These are phyloP conservation scores for Caerostris darwini DNA, from an alignment of 1,140 invertebrate species.

Conservation along the genomic window DNA sequence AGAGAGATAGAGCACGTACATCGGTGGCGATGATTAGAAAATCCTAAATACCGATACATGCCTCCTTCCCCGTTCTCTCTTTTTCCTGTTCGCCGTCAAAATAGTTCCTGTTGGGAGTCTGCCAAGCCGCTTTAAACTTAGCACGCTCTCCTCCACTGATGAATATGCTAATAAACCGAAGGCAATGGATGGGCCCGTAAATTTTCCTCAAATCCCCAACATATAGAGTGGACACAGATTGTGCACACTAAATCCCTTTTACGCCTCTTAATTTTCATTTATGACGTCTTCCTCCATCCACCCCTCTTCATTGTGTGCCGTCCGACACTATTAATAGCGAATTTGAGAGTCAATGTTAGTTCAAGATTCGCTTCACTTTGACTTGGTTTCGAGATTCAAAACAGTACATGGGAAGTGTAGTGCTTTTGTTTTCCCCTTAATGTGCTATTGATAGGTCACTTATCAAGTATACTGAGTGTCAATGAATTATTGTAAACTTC, in stretches of 20 bases:
- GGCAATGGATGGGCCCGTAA: constrained; percentile 9
- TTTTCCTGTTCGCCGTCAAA: constrained; percentile 18
- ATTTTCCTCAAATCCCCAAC: constrained; percentile 31
- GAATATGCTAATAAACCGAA: constrained; percentile 55
- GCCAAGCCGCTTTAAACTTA: constrained; percentile 48
- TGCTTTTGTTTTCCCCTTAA: too few species aligned
- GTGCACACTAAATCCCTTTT: constrained; percentile 22
- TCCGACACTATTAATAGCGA: neutral
- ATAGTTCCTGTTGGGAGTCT: constrained; percentile 49
- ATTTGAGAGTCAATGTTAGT: constrained; percentile 3
- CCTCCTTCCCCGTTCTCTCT: neutral
- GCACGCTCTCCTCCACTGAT: constrained; percentile 2
- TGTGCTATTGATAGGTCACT: too few species aligned
- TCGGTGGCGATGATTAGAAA: neutral
- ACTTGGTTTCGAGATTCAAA: neutral
- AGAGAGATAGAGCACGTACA: neutral
- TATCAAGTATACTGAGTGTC: too few species aligned
- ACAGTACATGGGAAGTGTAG: too few species aligned
- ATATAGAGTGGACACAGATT: constrained; percentile 33
- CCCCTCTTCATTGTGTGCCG: constrained; percentile 13
- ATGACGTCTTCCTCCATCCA: neutral
- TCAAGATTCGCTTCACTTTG: neutral
- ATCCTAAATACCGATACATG: constrained; percentile 26
- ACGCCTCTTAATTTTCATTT: constrained; percentile 40
- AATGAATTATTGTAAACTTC: too few species aligned